Base-by-base conservation (phyloP, 2,888 invertebrate genomes). In the Dysmachus trigonus region DNA sequence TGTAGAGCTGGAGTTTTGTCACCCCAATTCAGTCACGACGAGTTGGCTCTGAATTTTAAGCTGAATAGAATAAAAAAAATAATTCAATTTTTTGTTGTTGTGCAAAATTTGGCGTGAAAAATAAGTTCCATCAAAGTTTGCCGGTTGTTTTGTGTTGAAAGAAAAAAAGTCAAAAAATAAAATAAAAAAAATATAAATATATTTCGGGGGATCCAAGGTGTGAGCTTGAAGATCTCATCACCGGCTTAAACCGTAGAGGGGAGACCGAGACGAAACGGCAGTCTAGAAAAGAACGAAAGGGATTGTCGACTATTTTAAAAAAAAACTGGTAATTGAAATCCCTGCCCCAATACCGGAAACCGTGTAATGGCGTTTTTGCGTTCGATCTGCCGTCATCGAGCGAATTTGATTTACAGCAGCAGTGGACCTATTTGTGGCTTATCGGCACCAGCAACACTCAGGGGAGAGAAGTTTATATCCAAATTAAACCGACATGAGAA, bases 351-450 rank as follows among this genome's bases (percentile, higher is more conserved):
- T 51, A 79, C 33, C 35, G 74, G 85, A 85, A 86, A 87, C 85
- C 86, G 87, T 91, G 91, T 91, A 91, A 92, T 92, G 92, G 92
- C 92, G 90, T 92, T 92, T 90, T 90, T 92, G 90, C 92, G 92
- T 90, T 90, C 91, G 87, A 88, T 91, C 88, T 90, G 89, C 89
- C 90, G 91, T 89, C 90, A 91, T 89, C 91, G 91, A 89, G 89
- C 89, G 79, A 87, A 86, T 87, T 86, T 87, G 82, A 86, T 87
- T 85, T 89, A 88, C 89, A 88, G 86, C 87, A 88, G 87, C 86
- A 84, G 84, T 51, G 30, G 7, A 72, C 30, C 47, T 51, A 85
- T 18, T 47, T 27, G 85, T 33, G 35, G 38, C 33, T 38, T 33
- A 27, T 38, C n/a, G n/a, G 77, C 71, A 33, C 72, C 85, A 35